These are phyloP conservation scores for Seira ritae DNA, from an alignment of 2,888 invertebrate genomes.

Conservation along the genomic window DNA sequence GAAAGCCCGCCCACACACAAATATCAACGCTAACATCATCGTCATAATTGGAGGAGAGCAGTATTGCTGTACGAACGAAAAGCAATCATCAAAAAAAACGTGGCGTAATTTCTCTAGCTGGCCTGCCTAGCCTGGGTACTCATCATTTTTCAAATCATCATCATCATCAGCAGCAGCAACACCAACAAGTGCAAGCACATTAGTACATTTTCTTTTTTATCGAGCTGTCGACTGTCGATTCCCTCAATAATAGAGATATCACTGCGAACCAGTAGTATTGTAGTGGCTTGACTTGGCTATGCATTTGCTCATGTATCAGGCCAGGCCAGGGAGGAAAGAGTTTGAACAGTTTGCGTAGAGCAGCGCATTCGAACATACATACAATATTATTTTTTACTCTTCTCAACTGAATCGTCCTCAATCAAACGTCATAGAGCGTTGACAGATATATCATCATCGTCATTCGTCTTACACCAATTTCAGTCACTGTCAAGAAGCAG, in stretches of 20 bases:
- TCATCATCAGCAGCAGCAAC: not conserved
- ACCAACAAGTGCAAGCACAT: not conserved
- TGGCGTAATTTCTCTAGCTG: not conserved
- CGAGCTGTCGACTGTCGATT: constrained; percentile 2
- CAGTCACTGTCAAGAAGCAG: constrained; percentile 45
- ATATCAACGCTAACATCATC: too few relatives aligned
- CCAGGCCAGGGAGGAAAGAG: too few relatives aligned
- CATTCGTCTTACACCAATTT: constrained; percentile 60
- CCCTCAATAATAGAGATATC: constrained; percentile 6
- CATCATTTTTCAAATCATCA: constrained; percentile 1
- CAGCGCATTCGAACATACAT: too few relatives aligned
- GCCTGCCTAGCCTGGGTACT: not conserved
- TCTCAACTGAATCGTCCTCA: constrained; percentile 50
- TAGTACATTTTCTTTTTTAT: not conserved
- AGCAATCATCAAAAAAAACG: too few relatives aligned
- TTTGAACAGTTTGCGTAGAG: too few relatives aligned
- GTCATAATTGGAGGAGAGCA: too few relatives aligned
- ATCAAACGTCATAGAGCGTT: constrained; percentile 58
- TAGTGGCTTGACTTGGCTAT: not conserved
- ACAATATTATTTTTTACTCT: not conserved
- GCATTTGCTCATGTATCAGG: not conserved
- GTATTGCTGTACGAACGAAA: too few relatives aligned
- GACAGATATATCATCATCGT: constrained; percentile 62
- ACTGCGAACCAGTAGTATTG: not conserved
- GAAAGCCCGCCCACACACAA: not conserved